phyloP scores from a whole-genome alignment of 2,888 invertebrate genomes.

The Hedychridium roseum region DNA sequence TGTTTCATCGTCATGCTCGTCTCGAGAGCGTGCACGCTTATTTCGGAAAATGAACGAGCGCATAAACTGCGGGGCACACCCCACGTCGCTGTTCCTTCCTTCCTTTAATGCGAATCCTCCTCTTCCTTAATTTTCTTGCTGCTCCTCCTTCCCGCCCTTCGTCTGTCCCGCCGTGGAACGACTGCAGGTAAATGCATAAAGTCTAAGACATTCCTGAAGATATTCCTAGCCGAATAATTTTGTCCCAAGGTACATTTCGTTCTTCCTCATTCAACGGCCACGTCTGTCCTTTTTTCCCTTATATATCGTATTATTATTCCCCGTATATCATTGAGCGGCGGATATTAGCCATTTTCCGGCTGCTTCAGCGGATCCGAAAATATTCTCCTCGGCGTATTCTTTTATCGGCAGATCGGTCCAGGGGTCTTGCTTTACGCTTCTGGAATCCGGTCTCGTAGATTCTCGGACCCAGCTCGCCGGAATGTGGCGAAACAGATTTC shows the following conservation, averaged over 20 bases:
- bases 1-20: constrained; percentile 3
- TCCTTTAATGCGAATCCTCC: constrained; percentile 26
- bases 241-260: too few relatives aligned
- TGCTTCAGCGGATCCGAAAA: too few relatives aligned
- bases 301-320: not conserved
- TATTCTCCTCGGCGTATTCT: too few relatives aligned
- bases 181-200: too few relatives aligned
- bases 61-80: constrained; percentile 25
- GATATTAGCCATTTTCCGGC: too few relatives aligned
- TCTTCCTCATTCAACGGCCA: too few relatives aligned
- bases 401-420: too few relatives aligned
- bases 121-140: constrained; percentile 33
- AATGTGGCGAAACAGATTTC: constrained; percentile 45
- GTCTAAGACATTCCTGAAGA: too few relatives aligned
- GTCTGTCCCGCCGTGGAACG: too few relatives aligned
- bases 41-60: constrained; percentile 40
- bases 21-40: constrained; percentile 27
- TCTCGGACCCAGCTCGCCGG: not conserved
- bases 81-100: constrained; percentile 9
- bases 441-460: constrained; percentile 20
- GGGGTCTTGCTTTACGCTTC: not conserved
- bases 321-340: not conserved
- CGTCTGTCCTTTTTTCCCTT: not conserved
- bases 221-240: too few relatives aligned
- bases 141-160: constrained; percentile 16